phyloP scores from a whole-genome alignment of 2,797 vertebrate genomes.

The Silurus lanzhouensis region DNA sequence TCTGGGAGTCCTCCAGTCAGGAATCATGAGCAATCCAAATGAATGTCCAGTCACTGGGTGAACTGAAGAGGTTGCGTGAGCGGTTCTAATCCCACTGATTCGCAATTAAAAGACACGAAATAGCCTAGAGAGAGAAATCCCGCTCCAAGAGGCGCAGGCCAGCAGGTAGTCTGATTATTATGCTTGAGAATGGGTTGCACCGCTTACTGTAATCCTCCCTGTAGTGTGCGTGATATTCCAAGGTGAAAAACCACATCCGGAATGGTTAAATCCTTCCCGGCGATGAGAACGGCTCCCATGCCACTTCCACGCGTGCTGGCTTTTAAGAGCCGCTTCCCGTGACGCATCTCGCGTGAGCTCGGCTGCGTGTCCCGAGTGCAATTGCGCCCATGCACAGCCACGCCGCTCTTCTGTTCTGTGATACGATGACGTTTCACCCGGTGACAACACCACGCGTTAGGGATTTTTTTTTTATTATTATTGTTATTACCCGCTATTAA shows the following conservation, averaged over 20 bases:
- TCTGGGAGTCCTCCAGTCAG: background rate
- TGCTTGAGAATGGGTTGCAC: background rate
- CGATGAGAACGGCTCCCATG: conserved; percentile 10
- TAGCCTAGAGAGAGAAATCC: background rate
- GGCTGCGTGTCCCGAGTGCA: conserved; percentile 20
- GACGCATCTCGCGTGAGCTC: conserved; percentile 38
- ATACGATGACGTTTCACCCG: conserved; percentile 48
- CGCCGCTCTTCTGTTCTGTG: background rate
- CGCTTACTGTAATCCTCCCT: background rate
- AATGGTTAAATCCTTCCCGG: conserved; percentile 1
- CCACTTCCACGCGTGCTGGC: conserved; percentile 29
- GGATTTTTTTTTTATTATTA: background rate
- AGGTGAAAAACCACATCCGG: conserved; percentile 23
- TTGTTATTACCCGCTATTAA: conserved; percentile 15
- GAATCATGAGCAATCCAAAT: conserved; percentile 16
- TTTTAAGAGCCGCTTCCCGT: conserved; percentile 34
- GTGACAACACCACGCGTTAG: conserved; percentile 18
- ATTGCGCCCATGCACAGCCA: conserved; percentile 40
- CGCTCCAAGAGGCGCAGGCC: conserved; percentile 20
- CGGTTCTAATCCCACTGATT: conserved; percentile 22
- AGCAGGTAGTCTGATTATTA: conserved; percentile 1
- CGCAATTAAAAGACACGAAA: background rate
- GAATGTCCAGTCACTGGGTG: background rate
- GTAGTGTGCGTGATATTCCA: conserved; percentile 14
- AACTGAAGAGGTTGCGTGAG: conserved; percentile 29